Evolutionary conservation across 1,140 invertebrate genomes (phyloP), one percentile per base, ranked within the genome.

Genomic region (Drosophila willistoni): DNA sequence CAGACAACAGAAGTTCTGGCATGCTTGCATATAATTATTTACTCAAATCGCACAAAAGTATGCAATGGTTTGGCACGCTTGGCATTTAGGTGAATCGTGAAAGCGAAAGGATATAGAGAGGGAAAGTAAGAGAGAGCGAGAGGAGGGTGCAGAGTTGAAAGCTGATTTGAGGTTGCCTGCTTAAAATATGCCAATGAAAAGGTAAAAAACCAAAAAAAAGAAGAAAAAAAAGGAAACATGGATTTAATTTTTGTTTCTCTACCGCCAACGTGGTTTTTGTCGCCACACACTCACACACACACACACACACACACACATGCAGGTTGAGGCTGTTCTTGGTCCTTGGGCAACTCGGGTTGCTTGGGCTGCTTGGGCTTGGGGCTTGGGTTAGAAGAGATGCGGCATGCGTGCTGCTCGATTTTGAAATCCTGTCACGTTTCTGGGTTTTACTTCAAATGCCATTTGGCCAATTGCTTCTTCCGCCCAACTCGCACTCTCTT

Each of bases 391-490:
- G 44, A 3, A 19, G 17, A 19, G 36, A 41, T 33, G 39, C 17
- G 71, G 56, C 72, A 81, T 85, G 81, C 78, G 82, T 86, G 74
- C 42, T 65, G 56, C 70, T 54, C 22, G 33, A 55, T 67, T 77
- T 83, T 70, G 41, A 65, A 87, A 80, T 72, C 79, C 77, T 71
- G 79, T 87, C 83, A 87, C 83, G 83, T 87, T 83, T 71, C 68
- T 74, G 83, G 84, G 62, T 80, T 83, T 86, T 77, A 83, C 79
- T 80, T 77, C 66, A 80, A 87, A 87, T 75, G 71, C 73, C 83
- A 78, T 87, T 86, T 87, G 83, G 72, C 79, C 83, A 86, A 86
- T 82, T 82, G 79, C 76, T 73, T 70, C 77, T 68, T 64, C 77
- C 61, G 47, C 56, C n/a, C 33, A 14, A n/a, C 22, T 44, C 33